Evolutionary conservation across 2,888 invertebrate genomes (phyloP), one percentile per base, ranked within the genome.

Genomic region (Clepsis dumicolana): DNA sequence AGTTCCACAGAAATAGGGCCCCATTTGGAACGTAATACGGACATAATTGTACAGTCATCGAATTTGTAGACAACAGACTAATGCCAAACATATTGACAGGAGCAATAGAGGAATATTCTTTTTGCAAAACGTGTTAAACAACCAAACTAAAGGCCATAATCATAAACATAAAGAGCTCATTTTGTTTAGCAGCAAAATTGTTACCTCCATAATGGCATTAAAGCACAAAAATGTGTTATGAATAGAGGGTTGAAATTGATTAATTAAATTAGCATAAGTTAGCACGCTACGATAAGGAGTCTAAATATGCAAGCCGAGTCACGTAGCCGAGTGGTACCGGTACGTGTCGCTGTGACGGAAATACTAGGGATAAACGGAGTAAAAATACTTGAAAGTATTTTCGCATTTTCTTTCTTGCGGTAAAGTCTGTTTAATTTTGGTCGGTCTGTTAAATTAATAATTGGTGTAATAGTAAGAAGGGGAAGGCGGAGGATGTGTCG

Each of bases 241-340:
- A 81, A 84, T 79, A 80, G 81, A 77, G 79, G 83, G 86, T 82
- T 84, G 82, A 89, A 89, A 88, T 90, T 89, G 87, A 91, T 91
- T 93, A 91, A 91, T 91, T 90, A 89, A 90, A 91, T 92, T 91
- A 89, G 87, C 91, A 93, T 91, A 91, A 90, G 87, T 89, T 88
- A 85, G 85, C 90, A 88, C 85, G 90, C 83, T 77, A 85, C 80
- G 86, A 83, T 86, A 86, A 87, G 83, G 79, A 75, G 80, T 83
- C 83, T 81, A 83, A 87, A 86, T 86, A 87, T 86, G 87, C 87
- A 82, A 79, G 78, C 76, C 77, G 74, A 89, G 91, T 89, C 91
- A 90, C 91, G 91, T 90, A 70, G 72, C 74, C 73, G 71, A 74
- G 71, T 74, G 71, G 73, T 72, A 70, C 70, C 70, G 54, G 41